Conservation (phyloP, 92 coral and sea anemone species). For the Anthopleura xanthogrammica region DNA sequence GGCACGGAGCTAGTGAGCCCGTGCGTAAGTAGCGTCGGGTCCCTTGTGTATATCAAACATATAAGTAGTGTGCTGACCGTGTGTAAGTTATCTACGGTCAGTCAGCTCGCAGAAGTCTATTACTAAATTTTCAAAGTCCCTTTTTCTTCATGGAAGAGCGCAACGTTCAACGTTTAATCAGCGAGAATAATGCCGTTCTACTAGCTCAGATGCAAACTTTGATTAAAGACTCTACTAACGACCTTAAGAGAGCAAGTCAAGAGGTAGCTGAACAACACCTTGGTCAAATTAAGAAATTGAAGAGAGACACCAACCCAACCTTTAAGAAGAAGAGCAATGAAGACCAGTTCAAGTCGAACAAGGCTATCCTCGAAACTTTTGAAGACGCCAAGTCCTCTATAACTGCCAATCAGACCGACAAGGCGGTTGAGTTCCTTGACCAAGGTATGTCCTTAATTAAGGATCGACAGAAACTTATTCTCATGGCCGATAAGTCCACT, state of each 20-base stretch:
- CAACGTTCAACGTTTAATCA: not conserved
- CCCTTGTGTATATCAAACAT: too few relatives aligned
- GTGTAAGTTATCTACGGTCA: too few relatives aligned
- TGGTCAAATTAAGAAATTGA: constrained; percentile 23
- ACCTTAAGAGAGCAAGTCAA: constrained; percentile 26
- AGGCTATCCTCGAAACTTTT: not conserved
- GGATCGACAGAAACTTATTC: constrained; percentile 44
- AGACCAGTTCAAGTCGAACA: not conserved
- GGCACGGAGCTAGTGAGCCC: not conserved
- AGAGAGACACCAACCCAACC: constrained; percentile 12
- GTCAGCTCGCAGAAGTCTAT: too few relatives aligned
- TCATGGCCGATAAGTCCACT: constrained; percentile 43
- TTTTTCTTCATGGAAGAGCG: too few relatives aligned
- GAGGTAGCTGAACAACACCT: constrained; percentile 11
- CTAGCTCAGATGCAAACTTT: constrained; percentile 10
- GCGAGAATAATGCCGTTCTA: constrained; percentile 17
- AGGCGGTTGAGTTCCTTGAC: constrained; percentile 21
- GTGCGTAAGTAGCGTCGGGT: too few relatives aligned
- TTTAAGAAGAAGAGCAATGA: constrained; percentile 28
- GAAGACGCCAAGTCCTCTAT: not conserved
- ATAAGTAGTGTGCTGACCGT: too few relatives aligned
- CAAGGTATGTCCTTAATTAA: constrained; percentile 34
- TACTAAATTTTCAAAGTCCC: too few relatives aligned
- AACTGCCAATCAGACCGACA: not conserved
- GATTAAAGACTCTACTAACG: not conserved